phyloP scores from a whole-genome alignment of 2,113 vertebrate species.

The Hypomesus transpacificus region DNA sequence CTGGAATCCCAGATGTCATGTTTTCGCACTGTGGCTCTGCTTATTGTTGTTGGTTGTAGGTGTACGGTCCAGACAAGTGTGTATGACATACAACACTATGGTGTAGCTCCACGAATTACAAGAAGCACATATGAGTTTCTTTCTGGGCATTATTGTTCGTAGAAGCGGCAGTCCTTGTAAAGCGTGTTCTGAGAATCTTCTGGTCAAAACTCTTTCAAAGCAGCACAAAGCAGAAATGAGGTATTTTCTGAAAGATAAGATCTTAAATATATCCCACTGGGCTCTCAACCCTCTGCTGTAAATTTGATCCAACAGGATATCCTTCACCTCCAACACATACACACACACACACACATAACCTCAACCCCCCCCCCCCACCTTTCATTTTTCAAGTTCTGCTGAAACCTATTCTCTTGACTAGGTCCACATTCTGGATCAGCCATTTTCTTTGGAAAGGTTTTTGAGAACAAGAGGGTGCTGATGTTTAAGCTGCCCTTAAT shows the following conservation, averaged over 20 bases:
- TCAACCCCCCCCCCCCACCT: neutral
- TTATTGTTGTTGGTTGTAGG: no score
- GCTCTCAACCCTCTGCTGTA: constrained; percentile 26
- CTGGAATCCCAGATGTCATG: no score
- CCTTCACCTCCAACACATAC: neutral
- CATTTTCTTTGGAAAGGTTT: constrained; percentile 30
- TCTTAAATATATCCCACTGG: constrained; percentile 10
- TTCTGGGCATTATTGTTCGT: no score
- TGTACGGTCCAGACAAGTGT: no score
- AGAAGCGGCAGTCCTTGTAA: neutral
- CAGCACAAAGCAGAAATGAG: neutral
- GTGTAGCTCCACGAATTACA: no score
- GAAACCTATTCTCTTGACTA: constrained; percentile 23
- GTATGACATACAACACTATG: no score
- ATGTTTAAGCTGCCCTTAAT: constrained; percentile 15
- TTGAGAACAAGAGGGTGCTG: constrained; percentile 19
- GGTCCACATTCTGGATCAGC: constrained; percentile 20
- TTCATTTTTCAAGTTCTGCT: constrained; percentile 7
- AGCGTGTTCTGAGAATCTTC: neutral
- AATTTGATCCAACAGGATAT: constrained; percentile 17
- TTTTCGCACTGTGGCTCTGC: no score
- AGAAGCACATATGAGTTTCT: no score
- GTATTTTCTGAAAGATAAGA: constrained; percentile 27
- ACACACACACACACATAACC: constrained; percentile 14
- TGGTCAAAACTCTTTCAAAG: no score